phyloP scores from a whole-genome alignment of 30 jellyfish, hydroid and myxozoan species.

The Pseudorhiza aurosa region DNA sequence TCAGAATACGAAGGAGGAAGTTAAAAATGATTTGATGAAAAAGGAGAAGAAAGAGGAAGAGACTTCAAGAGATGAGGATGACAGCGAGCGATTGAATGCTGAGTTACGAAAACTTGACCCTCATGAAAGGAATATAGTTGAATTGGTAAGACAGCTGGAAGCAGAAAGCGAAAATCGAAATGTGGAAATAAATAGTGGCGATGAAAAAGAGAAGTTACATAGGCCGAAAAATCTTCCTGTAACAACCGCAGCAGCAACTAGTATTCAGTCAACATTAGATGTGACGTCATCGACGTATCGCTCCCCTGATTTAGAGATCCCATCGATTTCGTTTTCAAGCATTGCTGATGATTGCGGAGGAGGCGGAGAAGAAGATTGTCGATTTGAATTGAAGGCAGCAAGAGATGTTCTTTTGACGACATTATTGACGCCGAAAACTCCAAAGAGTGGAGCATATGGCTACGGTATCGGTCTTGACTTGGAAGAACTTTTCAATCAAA shows the following conservation, averaged over 20 bases:
- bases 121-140: slow-evolving; percentile 56
- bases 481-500: slow-evolving; percentile 83
- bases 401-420: slow-evolving; percentile 73
- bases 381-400: background rate
- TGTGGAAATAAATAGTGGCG: background rate
- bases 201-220: background rate
- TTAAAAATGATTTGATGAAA: background rate
- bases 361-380: background rate
- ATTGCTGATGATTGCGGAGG: slow-evolving; percentile 31
- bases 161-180: slow-evolving; percentile 26
- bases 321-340: slow-evolving; percentile 48
- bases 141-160: slow-evolving; percentile 54
- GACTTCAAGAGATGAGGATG: background rate
- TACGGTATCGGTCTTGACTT: slow-evolving; percentile 95
- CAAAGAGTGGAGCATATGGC: slow-evolving; percentile 98
- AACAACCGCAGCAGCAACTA: background rate
- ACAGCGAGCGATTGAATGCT: slow-evolving; percentile 32
- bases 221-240: background rate
- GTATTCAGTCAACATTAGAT: background rate
- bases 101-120: slow-evolving; percentile 59
- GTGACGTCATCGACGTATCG: background rate
- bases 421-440: slow-evolving; percentile 81
- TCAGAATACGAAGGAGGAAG: background rate
- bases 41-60: background rate
- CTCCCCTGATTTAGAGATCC: slow-evolving; percentile 49